Conservation (phyloP, 2,797 vertebrate genomes). For the Erithacus rubecula region DNA sequence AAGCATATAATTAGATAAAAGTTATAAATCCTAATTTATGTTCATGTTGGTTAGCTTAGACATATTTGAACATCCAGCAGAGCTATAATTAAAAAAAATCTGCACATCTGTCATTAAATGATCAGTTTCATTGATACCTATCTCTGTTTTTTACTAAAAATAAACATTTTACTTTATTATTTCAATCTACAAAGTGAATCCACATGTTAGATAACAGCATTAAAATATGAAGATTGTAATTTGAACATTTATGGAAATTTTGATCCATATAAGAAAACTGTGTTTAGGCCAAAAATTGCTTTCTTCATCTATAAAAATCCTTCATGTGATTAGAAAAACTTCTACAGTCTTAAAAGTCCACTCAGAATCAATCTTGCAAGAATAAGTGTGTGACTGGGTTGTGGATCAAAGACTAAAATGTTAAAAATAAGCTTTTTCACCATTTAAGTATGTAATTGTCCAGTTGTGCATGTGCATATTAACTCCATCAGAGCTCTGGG, state of each 20-base stretch:
- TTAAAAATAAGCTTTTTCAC: background rate
- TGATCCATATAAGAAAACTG: background rate
- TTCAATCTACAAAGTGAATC: background rate
- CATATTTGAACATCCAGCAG: background rate
- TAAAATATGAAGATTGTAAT: background rate
- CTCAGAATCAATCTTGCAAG: background rate
- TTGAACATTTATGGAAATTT: background rate
- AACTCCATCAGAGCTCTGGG: background rate
- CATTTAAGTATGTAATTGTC: background rate
- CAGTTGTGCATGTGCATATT: background rate
- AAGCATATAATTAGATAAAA: background rate
- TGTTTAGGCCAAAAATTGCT: background rate
- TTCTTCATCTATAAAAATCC: background rate
- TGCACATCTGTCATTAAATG: background rate
- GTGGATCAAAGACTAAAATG: background rate
- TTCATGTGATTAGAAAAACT: background rate
- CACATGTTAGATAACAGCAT: background rate
- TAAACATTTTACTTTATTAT: background rate
- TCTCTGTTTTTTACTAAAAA: background rate
- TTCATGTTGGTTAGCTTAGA: background rate
- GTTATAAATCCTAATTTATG: background rate
- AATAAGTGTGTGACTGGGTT: rapidly evolving
- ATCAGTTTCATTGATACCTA: background rate
- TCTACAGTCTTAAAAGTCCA: background rate
- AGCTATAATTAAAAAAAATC: background rate